Conservation (phyloP, 2,113 vertebrate genomes). For the Chaetodon auriga region DNA sequence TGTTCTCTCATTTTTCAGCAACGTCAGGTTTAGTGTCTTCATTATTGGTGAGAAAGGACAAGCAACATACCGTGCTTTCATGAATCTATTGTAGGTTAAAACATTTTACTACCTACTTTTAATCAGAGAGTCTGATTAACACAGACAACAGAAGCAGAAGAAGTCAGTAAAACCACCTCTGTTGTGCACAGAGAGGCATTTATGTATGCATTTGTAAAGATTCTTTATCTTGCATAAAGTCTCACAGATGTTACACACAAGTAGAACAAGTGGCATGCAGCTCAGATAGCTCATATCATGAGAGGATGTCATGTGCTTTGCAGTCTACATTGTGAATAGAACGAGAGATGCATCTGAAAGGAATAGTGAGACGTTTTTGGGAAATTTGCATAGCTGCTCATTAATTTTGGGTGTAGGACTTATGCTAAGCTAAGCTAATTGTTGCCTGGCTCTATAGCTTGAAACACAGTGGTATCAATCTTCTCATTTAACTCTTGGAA, state of each 20-base stretch:
- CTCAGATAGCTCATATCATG: slow-evolving; percentile 6
- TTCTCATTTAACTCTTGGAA: too few relatives aligned
- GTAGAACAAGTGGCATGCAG: slow-evolving; percentile 36
- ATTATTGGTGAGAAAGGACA: slow-evolving; percentile 10
- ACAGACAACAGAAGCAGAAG: not conserved
- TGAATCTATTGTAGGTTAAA: not conserved
- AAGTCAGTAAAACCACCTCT: not conserved
- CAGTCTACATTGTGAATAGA: not conserved
- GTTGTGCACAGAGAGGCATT: not conserved
- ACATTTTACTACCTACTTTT: not conserved
- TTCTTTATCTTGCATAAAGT: not conserved
- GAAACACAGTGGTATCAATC: not conserved
- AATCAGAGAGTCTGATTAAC: not conserved
- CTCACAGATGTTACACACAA: not conserved
- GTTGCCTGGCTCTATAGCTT: not conserved
- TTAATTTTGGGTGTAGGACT: not conserved
- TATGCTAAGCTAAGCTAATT: not conserved
- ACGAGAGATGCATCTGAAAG: not conserved
- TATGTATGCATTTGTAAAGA: not conserved
- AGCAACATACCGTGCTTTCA: not conserved
- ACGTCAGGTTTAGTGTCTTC: not conserved
- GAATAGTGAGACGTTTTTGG: not conserved
- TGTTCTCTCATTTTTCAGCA: not conserved
- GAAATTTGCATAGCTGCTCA: not conserved
- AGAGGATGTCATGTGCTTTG: slow-evolving; percentile 3